Base-by-base conservation (phyloP, 2,113 vertebrate species). In the Bombycilla garrulus region DNA sequence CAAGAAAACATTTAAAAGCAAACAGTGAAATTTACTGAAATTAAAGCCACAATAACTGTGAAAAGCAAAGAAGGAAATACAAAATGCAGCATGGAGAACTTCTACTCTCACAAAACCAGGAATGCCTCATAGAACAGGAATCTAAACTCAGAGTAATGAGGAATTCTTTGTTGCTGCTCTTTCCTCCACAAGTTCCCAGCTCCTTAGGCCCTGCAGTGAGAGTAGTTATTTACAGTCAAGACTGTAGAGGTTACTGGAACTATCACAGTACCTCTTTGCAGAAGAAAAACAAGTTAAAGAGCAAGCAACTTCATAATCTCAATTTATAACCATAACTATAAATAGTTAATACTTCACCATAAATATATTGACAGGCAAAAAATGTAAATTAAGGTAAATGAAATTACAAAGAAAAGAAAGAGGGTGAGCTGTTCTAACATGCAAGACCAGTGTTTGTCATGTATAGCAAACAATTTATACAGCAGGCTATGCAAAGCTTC, bases 191-290 rank as follows among this genome's bases (percentile, higher is more conserved):
- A 90, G 42, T 84, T 92, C 67, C 85, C 53, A 84, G 61, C 29
- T 29, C 77, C 48, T 23, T 47, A 85, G 66, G 13, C 47, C 38
- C 45, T 51, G 64, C 62, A 89, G 40, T 13, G 60, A 60, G 71
- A 94, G 35, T 31, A 81, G 62, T 76, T 89, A 91, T 82, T 94
- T 80, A 71, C 53, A 89, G 71, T 44, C 61, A 94, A 83, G 82
- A 82, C 60, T 94, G 44, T 29, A 76, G 50, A 12, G 0, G 22
- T 90, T 81, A 90, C 84, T 78, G 78, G 53, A 92, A 92, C 62
- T 78, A 92, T 60, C 64, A 88, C 56, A 86, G 84, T n/a, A 72
- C 15, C 31, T 64, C 44, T 64, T 50, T 26, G 31, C 42, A 86
- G 80, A 90, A 81, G 23, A 88, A 2, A 10, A 91, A 12, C n/a